Evolutionary conservation across 2,888 invertebrate genomes (phyloP), one percentile per base, ranked within the genome.

Genomic region (Mimumesa dahlbomi): DNA sequence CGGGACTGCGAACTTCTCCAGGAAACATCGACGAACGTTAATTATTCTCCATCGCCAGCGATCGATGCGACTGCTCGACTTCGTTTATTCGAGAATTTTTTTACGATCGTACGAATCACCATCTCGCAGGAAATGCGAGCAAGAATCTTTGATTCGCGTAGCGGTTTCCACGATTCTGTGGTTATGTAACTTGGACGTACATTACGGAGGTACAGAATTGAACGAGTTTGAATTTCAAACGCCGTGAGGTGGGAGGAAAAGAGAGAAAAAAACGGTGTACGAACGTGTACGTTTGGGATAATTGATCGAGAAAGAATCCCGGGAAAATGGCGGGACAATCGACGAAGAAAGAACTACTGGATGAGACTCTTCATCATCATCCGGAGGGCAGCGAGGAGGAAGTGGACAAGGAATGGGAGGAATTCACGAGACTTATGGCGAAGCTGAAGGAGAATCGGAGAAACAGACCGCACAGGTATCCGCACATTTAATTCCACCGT

Each of bases 341-440:
- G 21, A 66, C 73, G 52, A 87, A 87, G 67, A 86, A 84, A 62
- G 88, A 89, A 46, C 73, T 83, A 25, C 69, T 75, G 13, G 86
- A 85, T 58, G 88, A 88, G 49, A 82, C 63, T 25, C 83, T 85
- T 18, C 85, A 82, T 16, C 83, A 86, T 49, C 86, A 87, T 75
- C 91, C 90, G 45, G 91, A 91, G 71, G 90, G 90, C 14, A 90
- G 90, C 75, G 90, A 90, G 71, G 91, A 91, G 71, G 91, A 91
- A 38, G 90, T 91, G 16, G 92, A 93, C 80, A 90, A 90, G 75
- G 92, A 92, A 85, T 93, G 93, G 92, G 92, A 92, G 65, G 92
- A 92, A 81, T 92, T 92, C 77, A 90, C 90, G 13, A 90, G 91
- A 73, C 85, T 92, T 31, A 89, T 92, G 84, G 89, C 90, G 42